Percentiles rank a stretch among this genome's conserved stretches.
Conservation (phyloP, 1,140 invertebrate genomes). For the Plectrocnemia conspersa region DNA sequence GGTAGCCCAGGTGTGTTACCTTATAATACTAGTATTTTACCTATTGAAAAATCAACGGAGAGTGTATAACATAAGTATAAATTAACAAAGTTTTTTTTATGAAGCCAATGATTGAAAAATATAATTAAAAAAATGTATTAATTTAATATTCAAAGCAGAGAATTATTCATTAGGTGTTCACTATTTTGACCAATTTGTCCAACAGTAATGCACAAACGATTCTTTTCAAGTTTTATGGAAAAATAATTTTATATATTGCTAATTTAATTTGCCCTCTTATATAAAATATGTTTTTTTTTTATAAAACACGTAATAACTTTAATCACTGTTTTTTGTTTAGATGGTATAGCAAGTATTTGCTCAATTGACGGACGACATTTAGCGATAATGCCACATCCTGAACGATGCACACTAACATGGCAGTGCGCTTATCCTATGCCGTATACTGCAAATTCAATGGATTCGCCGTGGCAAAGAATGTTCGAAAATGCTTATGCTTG, state of each 20-base stretch:
- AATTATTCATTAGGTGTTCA: constrained; percentile 2
- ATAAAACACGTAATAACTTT: too few species aligned
- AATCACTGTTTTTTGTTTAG: constrained; percentile 42
- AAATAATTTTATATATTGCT: too few species aligned
- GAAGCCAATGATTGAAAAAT: too few species aligned
- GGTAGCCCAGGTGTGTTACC: constrained; percentile 69
- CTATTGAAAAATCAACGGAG: too few species aligned
- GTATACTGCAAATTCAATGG: constrained; percentile 38
- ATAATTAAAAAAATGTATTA: not conserved
- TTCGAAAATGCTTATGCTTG: constrained; percentile 89
- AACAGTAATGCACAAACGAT: constrained; percentile 6
- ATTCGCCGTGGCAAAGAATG: constrained; percentile 86
- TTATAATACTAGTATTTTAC: too few species aligned
- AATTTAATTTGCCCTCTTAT: constrained; percentile 6
- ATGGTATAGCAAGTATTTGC: constrained; percentile 82
- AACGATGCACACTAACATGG: constrained; percentile 79
- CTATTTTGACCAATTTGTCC: not conserved
- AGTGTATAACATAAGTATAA: too few species aligned
- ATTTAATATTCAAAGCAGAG: not conserved
- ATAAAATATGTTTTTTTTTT: not conserved
- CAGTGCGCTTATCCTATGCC: constrained; percentile 75
- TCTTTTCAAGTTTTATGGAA: too few species aligned
- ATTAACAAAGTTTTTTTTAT: too few species aligned
- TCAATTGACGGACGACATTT: constrained; percentile 87
- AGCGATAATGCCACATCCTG: constrained; percentile 98